Evolutionary conservation across 2,113 vertebrate species (phyloP).

Genomic region (Lanius ludovicianus): DNA sequence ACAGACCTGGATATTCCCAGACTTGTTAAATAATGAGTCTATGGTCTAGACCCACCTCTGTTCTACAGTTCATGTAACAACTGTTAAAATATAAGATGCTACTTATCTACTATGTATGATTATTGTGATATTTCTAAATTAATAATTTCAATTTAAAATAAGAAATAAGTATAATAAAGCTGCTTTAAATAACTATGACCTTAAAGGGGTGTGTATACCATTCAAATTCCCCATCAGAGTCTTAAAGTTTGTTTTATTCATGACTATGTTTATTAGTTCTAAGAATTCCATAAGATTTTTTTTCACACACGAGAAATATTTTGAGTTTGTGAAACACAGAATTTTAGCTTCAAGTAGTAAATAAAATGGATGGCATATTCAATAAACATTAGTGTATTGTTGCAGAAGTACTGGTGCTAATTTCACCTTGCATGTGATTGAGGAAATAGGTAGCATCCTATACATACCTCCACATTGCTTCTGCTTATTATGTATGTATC

Average conservation of each 20-base stretch:
- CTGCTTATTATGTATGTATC: background rate
- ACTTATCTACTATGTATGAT: background rate
- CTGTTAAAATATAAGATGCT: background rate
- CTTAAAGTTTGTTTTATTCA: background rate
- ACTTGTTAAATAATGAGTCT: background rate
- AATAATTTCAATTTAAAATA: background rate
- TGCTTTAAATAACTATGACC: background rate
- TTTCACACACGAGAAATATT: background rate
- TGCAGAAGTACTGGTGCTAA: background rate
- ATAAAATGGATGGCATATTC: background rate
- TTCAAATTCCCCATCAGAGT: background rate
- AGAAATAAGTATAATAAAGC: background rate
- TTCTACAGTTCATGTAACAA: background rate
- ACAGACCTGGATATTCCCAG: background rate
- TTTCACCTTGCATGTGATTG: background rate
- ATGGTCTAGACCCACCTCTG: background rate
- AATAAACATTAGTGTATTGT: background rate
- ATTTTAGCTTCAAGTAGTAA: background rate
- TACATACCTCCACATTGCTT: background rate
- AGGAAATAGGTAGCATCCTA: background rate
- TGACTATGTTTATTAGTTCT: background rate
- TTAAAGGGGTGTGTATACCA: background rate
- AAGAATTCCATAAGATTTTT: background rate
- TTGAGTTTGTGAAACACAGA: background rate
- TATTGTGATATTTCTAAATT: background rate